A percentile compares a stretch with the other conserved stretches of the same genome.
These are phyloP conservation scores for Itoplectis maculator DNA, from an alignment of 2,888 invertebrate genomes.

Conservation along the genomic window DNA sequence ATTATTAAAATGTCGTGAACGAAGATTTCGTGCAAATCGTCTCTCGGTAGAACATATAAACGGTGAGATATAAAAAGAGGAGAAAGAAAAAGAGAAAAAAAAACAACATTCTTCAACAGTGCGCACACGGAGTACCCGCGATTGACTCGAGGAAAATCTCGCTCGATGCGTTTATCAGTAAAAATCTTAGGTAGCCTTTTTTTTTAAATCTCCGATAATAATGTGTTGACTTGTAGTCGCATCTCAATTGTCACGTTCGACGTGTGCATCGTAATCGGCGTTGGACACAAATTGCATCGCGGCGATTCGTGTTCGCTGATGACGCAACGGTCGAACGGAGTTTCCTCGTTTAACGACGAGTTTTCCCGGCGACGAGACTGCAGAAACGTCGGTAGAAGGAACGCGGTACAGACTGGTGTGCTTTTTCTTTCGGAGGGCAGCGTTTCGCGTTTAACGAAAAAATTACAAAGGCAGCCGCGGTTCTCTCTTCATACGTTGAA, in stretches of 20 bases:
- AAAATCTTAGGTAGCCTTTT: neutral
- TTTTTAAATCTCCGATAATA: neutral
- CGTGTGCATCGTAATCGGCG: neutral
- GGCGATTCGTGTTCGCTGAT: neutral
- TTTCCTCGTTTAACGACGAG: conserved; percentile 20
- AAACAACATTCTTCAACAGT: conserved; percentile 1
- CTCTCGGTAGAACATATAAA: conserved; percentile 51
- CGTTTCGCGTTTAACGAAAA: conserved; percentile 10
- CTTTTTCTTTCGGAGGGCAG: conserved; percentile 28
- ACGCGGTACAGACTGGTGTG: neutral
- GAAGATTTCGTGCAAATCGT: conserved; percentile 13
- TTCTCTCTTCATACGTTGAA: too few species aligned
- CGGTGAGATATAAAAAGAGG: conserved; percentile 37
- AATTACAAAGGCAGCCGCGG: conserved; percentile 30
- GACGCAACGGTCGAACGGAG: neutral
- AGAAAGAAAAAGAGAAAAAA: conserved; percentile 1
- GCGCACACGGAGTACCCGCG: conserved; percentile 23
- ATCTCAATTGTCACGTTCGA: neutral
- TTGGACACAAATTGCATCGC: neutral
- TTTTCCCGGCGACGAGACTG: neutral
- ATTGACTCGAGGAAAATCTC: conserved; percentile 6
- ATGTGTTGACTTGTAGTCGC: neutral
- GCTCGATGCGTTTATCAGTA: neutral
- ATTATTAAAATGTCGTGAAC: neutral
- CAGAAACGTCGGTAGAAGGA: conserved; percentile 24